Conservation (phyloP, 2,797 vertebrate species). For the Chelon labrosus region DNA sequence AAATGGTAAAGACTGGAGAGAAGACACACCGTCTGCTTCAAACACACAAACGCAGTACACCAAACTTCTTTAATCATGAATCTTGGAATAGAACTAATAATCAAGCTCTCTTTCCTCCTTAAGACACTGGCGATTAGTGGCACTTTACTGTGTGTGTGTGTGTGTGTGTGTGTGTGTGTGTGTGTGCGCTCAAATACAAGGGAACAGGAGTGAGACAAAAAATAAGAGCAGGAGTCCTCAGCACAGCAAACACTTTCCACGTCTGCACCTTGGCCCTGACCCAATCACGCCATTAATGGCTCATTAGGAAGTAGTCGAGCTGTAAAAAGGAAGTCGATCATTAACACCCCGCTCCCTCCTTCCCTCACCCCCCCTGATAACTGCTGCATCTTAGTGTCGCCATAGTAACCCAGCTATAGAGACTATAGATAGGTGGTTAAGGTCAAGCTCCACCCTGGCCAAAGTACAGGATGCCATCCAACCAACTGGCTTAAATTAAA, state of each 20-base stretch:
- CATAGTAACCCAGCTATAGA: slow-evolving; percentile 51
- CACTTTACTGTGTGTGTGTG: slow-evolving; percentile 30
- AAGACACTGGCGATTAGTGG: slow-evolving; percentile 27
- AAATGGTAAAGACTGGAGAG: not conserved
- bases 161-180: slow-evolving; percentile 4
- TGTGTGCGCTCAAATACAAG: slow-evolving; percentile 15
- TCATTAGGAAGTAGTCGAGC: slow-evolving; percentile 70
- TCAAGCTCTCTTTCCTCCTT: slow-evolving; percentile 26
- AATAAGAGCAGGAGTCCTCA: slow-evolving; percentile 23
- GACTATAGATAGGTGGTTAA: slow-evolving; percentile 31
- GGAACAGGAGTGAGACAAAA: slow-evolving; percentile 21
- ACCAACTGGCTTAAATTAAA: not conserved
- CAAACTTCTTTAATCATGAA: slow-evolving; percentile 47
- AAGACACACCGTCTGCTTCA: not conserved
- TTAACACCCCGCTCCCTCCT: slow-evolving; percentile 44
- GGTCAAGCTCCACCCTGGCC: slow-evolving; percentile 42
- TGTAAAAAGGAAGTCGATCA: slow-evolving; percentile 72
- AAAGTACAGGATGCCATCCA: not conserved
- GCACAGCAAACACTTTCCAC: slow-evolving; percentile 48
- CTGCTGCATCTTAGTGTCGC: slow-evolving; percentile 12
- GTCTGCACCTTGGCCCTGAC: slow-evolving; percentile 34
- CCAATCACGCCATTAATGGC: slow-evolving; percentile 54
- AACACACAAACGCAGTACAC: slow-evolving; percentile 9
- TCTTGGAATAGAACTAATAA: slow-evolving; percentile 59
- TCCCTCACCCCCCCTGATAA: too few species aligned